Percentiles rank a stretch among this genome's conserved stretches.
Evolutionary conservation across 1,140 invertebrate species (phyloP).

Genomic region (Oncopeltus fasciatus): DNA sequence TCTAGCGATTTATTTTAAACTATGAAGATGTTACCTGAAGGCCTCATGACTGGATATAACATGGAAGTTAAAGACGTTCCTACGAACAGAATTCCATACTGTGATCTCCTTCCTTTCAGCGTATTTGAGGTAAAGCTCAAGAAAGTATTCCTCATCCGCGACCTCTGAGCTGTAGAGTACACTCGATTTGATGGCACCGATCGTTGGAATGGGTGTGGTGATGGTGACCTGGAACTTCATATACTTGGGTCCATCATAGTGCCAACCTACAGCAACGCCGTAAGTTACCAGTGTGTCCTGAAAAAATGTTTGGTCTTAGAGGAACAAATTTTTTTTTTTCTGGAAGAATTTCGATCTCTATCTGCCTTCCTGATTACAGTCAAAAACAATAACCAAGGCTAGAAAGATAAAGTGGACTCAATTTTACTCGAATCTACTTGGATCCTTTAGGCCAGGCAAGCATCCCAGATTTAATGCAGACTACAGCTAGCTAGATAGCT

Average conservation of each 20-base stretch:
- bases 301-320: too few species aligned
- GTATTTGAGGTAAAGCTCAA: slow-evolving; percentile 23
- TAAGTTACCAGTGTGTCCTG: slow-evolving; percentile 26
- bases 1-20: too few species aligned
- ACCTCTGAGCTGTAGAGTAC: slow-evolving; percentile 18
- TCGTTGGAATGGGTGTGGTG: slow-evolving; percentile 35
- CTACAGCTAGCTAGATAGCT: too few species aligned
- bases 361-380: too few species aligned
- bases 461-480: too few species aligned
- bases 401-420: too few species aligned
- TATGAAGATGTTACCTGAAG: slow-evolving; percentile 19
- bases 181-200: slow-evolving; percentile 33
- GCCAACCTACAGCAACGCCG: slow-evolving; percentile 36
- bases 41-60: slow-evolving; percentile 22
- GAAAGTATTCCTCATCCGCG: slow-evolving; percentile 17
- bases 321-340: too few species aligned
- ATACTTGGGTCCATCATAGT: slow-evolving; percentile 32
- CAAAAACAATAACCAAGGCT: too few species aligned
- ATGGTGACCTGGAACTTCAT: slow-evolving; percentile 33
- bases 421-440: too few species aligned
- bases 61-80: slow-evolving; percentile 18
- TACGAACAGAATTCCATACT: slow-evolving; percentile 18
- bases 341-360: too few species aligned
- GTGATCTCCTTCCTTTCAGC: slow-evolving; percentile 21
- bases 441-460: too few species aligned